Percentiles rank a stretch among this genome's conserved stretches.
phyloP scores from a whole-genome alignment of 2,888 invertebrate species.

The Tachina grossa region DNA sequence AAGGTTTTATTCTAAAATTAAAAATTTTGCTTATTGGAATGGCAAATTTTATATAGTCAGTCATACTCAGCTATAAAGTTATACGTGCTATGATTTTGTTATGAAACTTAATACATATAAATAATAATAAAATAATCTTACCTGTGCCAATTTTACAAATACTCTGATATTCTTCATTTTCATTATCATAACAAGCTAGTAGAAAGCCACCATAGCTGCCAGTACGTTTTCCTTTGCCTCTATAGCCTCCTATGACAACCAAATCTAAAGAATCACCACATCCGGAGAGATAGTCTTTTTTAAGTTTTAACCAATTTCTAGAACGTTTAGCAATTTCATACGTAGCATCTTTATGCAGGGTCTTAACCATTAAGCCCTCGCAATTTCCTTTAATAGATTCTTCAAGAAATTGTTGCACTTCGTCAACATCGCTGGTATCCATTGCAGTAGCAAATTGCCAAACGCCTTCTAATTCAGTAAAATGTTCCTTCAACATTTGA shows the following conservation, averaged over 20 bases:
- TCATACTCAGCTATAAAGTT: no score
- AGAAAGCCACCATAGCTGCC: slow-evolving; percentile 98
- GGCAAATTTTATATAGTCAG: no score
- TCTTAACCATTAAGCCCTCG: slow-evolving; percentile 99
- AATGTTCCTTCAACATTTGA: slow-evolving; percentile 87
- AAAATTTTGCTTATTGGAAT: no score
- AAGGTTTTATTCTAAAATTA: no score
- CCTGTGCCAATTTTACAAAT: slow-evolving; percentile 90
- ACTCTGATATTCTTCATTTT: slow-evolving; percentile 95
- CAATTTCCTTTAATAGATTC: slow-evolving; percentile 97
- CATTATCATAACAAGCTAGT: slow-evolving; percentile 95
- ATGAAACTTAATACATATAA: not conserved
- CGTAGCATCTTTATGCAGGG: slow-evolving; percentile 91
- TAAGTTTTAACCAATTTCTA: slow-evolving; percentile 96
- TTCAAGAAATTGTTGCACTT: slow-evolving; percentile 96
- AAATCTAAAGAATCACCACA: slow-evolving; percentile 98
- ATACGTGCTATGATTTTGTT: not conserved
- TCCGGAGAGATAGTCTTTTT: slow-evolving; percentile 98
- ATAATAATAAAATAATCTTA: slow-evolving; percentile 58
- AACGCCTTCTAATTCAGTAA: slow-evolving; percentile 89
- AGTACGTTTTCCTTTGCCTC: slow-evolving; percentile 95
- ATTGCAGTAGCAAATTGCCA: slow-evolving; percentile 94
- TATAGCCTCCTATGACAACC: slow-evolving; percentile 97
- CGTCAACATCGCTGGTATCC: slow-evolving; percentile 93
- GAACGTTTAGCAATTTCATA: slow-evolving; percentile 99